Conservation (phyloP, 1,140 invertebrate species). For the Batillaria attramentaria region DNA sequence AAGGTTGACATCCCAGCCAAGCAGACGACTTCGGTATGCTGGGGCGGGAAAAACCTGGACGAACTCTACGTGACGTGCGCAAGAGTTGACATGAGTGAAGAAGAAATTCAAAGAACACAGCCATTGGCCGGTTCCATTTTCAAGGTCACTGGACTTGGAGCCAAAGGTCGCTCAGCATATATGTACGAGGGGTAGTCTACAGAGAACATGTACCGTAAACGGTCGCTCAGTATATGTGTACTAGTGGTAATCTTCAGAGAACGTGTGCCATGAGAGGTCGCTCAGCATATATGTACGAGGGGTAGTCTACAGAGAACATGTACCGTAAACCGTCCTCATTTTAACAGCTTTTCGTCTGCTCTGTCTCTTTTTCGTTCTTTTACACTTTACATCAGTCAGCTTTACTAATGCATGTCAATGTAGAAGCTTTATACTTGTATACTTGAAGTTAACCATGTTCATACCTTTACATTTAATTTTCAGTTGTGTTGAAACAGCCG, state of each 20-base stretch:
- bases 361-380: no score
- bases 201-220: no score
- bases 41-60: slow-evolving; percentile 83
- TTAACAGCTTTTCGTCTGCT: no score
- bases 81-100: slow-evolving; percentile 69
- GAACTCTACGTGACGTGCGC: slow-evolving; percentile 85
- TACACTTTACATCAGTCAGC: no score
- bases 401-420: no score
- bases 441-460: no score
- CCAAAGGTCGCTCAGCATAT: slow-evolving; percentile 42
- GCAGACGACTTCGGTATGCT: slow-evolving; percentile 85
- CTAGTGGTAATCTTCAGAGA: slow-evolving; percentile 40
- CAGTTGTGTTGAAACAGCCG: no score
- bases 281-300: slow-evolving; percentile 40
- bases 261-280: no score
- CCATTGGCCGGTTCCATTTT: slow-evolving; percentile 82
- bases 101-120: slow-evolving; percentile 74
- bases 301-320: no score
- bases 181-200: slow-evolving; percentile 43
- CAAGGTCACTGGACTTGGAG: slow-evolving; percentile 73
- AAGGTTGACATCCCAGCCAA: slow-evolving; percentile 79
- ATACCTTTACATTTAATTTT: no score
- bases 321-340: no score
- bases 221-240: slow-evolving; percentile 41
- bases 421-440: no score